Evolutionary conservation across 1,140 invertebrate species (phyloP), one percentile per base, ranked within the genome.

Genomic region (Megathymus violae): DNA sequence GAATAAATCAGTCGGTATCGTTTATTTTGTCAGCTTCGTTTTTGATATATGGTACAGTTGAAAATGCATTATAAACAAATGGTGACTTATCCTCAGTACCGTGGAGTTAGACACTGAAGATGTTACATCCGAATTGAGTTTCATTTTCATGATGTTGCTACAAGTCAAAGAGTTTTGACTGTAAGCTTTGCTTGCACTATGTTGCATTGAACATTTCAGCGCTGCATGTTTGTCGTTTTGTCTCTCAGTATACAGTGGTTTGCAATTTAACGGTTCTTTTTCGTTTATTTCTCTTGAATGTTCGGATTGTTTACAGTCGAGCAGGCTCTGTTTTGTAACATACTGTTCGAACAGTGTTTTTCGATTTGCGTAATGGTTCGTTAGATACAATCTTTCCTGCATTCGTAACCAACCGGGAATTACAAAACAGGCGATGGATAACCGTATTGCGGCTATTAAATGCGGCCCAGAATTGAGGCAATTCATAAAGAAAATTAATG

Each of bases 401-500:
- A n/a, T n/a, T 34, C 11, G 10, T 47, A 38, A 16, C 15, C 48
- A 22, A 56, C 43, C 13, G 40, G 52, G 52, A 44, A 56, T 56
- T 56, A 56, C 52, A 44, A 40, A 56, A 56, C 43, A 43, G 52
- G 38, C 52, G 40, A 56, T 56, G 52, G 38, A 25, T 19, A 48
- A 40, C 44, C 44, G 58, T 62, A 64, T 61, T 50, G 59, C 61
- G 51, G 44, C 60, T 43, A 60, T 59, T 66, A 61, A 59, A 54
- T 64, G 66, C 62, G 63, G 46, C 48, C 40, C 62, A 62, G 54
- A 73, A 74, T 65, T 66, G 70, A 64, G 70, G 74, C 67, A 73
- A 82, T 84, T 80, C 69, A 82, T 84, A 77, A 84, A 80, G 72
- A 64, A 83, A 84, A 85, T 83, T 78, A 84, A 84, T 88, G 82